Evolutionary conservation across 2,113 vertebrate genomes (phyloP).

Genomic region (Aleadryas rufinucha): DNA sequence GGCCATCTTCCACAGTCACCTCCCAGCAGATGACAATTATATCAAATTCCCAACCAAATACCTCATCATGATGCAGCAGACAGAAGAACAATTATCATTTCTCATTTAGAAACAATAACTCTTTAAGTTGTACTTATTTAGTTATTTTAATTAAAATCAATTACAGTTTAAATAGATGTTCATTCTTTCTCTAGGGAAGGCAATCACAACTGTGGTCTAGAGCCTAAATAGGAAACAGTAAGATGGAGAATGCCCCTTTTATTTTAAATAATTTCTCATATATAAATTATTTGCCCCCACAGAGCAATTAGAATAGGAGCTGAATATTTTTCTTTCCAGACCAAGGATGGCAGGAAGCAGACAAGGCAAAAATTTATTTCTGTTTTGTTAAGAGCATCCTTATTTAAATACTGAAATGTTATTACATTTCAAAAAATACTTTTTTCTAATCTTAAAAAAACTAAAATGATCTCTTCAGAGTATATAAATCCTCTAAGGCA

Average conservation of each 20-base stretch:
- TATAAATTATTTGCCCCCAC: constrained; percentile 18
- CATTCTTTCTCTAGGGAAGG: background rate
- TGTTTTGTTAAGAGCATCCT: background rate
- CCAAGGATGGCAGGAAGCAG: background rate
- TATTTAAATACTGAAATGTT: constrained; percentile 9
- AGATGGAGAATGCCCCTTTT: background rate
- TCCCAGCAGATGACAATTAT: background rate
- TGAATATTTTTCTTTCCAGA: background rate
- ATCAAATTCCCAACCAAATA: background rate
- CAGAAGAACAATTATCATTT: background rate
- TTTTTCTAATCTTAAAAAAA: background rate
- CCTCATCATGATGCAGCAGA: background rate
- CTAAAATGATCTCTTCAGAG: background rate
- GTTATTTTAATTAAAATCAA: constrained; percentile 17
- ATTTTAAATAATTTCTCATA: constrained; percentile 7
- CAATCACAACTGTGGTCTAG: background rate
- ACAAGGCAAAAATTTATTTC: constrained; percentile 1
- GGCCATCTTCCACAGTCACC: background rate
- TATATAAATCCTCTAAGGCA: background rate
- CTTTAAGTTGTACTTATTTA: background rate
- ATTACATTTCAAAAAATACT: background rate
- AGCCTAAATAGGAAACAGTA: background rate
- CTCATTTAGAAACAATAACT: background rate
- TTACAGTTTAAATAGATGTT: background rate
- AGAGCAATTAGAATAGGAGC: constrained; percentile 16